Conservation (phyloP, 2,113 vertebrate species). For the Alexandromys fortis region DNA sequence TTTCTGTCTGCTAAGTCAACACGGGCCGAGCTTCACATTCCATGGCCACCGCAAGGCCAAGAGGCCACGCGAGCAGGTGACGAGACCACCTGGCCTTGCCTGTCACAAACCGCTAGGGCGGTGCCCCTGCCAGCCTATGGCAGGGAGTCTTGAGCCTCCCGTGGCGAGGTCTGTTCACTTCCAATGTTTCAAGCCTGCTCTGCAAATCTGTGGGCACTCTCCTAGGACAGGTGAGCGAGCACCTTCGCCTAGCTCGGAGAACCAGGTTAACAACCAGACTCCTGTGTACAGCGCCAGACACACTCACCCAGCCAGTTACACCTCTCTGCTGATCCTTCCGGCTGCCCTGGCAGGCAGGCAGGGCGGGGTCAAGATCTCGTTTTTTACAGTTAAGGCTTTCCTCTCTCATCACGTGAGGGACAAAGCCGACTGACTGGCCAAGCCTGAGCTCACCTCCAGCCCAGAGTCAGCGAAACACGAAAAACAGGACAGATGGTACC, state of each 20-base stretch:
- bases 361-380: background rate
- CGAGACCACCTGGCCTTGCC: background rate
- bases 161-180: background rate
- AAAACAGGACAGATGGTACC: conserved; percentile 69
- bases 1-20: background rate
- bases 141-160: background rate
- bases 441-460: conserved; percentile 66
- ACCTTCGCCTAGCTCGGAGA: background rate
- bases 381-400: background rate
- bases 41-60: background rate
- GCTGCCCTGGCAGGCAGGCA: background rate
- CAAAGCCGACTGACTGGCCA: background rate
- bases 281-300: too few relatives aligned
- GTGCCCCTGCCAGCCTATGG: background rate
- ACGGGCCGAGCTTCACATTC: background rate
- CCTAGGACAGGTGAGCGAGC: background rate
- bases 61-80: background rate
- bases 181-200: background rate
- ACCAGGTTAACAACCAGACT: background rate
- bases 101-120: background rate
- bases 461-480: conserved; percentile 29
- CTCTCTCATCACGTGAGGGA: background rate
- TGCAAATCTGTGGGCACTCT: background rate
- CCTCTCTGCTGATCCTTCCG: background rate
- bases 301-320: background rate